A percentile compares a stretch with the other conserved stretches of the same genome.
Evolutionary conservation across 2,888 invertebrate genomes (phyloP).

Genomic region (Lycia hirtaria): DNA sequence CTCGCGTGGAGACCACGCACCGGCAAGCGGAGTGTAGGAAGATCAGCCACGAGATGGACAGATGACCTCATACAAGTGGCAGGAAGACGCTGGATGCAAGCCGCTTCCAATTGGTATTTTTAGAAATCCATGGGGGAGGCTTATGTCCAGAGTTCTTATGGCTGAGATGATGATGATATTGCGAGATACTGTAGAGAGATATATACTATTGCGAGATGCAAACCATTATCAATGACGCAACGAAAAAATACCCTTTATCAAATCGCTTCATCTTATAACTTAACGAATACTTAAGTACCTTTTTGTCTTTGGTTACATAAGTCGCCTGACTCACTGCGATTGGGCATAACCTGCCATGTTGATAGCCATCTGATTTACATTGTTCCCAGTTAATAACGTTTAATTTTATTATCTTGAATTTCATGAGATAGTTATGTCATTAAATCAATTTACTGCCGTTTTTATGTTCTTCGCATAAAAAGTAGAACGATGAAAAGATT

Average conservation of each 20-base stretch:
- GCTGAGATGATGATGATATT: no score
- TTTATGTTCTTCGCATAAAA: not conserved
- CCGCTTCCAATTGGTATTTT: no score
- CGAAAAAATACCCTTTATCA: not conserved
- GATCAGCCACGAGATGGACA: no score
- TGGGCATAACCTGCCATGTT: slow-evolving; percentile 33
- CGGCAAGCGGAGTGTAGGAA: no score
- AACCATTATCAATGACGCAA: not conserved
- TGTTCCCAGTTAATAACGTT: slow-evolving; percentile 26
- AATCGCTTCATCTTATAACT: slow-evolving; percentile 24
- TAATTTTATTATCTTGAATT: slow-evolving; percentile 9
- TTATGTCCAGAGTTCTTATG: no score
- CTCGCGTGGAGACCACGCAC: no score
- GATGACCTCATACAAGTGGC: no score
- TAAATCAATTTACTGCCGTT: slow-evolving; percentile 9
- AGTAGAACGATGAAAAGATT: not conserved
- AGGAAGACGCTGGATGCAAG: no score
- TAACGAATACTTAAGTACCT: not conserved
- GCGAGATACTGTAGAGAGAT: no score
- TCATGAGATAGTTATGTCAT: slow-evolving; percentile 14
- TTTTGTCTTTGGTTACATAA: slow-evolving; percentile 35
- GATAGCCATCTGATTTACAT: slow-evolving; percentile 38
- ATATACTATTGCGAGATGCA: no score
- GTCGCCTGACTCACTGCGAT: slow-evolving; percentile 40
- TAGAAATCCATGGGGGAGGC: no score